Evolutionary conservation across 2,113 vertebrate genomes (phyloP).

Genomic region (Rhineura floridana): DNA sequence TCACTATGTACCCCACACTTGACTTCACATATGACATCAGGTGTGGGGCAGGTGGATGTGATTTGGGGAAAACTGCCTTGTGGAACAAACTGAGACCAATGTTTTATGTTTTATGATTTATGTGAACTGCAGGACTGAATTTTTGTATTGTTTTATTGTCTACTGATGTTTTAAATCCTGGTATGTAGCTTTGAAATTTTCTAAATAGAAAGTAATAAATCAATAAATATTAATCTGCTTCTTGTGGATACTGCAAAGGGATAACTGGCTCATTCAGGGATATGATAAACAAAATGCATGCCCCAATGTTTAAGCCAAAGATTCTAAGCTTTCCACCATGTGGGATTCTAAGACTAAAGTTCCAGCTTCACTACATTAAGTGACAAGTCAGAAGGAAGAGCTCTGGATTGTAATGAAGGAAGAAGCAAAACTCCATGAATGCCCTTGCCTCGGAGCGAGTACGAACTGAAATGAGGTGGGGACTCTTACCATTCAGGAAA

Average conservation of each 20-base stretch:
- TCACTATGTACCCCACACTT: too few species aligned
- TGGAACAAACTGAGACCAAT: too few species aligned
- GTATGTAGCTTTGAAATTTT: too few species aligned
- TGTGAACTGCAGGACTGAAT: too few species aligned
- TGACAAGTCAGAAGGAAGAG: neutral
- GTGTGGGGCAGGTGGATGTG: too few species aligned
- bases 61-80: too few species aligned
- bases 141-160: too few species aligned
- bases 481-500: neutral
- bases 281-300: neutral
- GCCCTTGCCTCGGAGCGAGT: neutral
- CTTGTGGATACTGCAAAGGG: neutral
- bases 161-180: too few species aligned
- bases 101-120: too few species aligned
- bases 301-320: neutral
- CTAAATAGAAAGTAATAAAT: too few species aligned
- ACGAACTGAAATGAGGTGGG: neutral
- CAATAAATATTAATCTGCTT: too few species aligned
- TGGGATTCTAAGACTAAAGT: neutral
- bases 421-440: neutral
- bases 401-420: neutral
- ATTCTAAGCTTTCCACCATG: neutral
- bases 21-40: too few species aligned
- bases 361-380: neutral
- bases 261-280: neutral